Evolutionary conservation across 2,113 vertebrate species (phyloP), one percentile per base, ranked within the genome.

Genomic region (Oenanthe oenanthe): DNA sequence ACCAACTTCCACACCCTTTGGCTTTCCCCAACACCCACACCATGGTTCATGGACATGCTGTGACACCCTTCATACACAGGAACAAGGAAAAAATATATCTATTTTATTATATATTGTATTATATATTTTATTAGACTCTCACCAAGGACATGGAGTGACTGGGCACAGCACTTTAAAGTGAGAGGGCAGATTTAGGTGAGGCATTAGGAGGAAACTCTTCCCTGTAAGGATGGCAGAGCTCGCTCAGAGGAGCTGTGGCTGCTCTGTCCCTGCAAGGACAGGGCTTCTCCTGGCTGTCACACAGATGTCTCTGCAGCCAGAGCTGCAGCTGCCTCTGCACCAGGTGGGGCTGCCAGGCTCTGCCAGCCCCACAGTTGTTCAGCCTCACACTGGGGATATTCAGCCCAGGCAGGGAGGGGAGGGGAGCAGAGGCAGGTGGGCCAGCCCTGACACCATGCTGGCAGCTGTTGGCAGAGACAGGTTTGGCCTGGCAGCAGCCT

Each of bases 361-460:
- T 0, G 14, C 28, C 89, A 75, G 18, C 13, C 24, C 13, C 3
- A 26, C 96, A 96, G 93, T 51, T 96, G 96, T 75, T 89, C 45
- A 10, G 48, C 77, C 15, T 40, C 90, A 96, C 90, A 95, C 57
- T 92, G 90, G 66, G 36, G 22, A 80, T 22, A 92, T 96, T 96
- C 57, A 96, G 0, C 16, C 19, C 87, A 2, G 3, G 43, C 32
- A 10, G 20, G 19, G 42, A 36, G 34, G 22, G 76, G 68, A 45
- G 57, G 32, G 71, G 24, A 62, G 56, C 12, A 8, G 32, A 43
- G 67, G 83, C 94, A 95, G 93, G 93, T 88, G 93, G 93, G 82
- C 12, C 53, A 14, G 74, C 29, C 73, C 92, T 0, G 7, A 32
- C 47, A 8, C 51, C 70, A 9, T 2, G 58, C 3, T 0, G 5